These are phyloP conservation scores for Turritopsis dohrnii DNA, from an alignment of 30 jellyfish, hydroid and myxozoan genomes.

Conservation along the genomic window DNA sequence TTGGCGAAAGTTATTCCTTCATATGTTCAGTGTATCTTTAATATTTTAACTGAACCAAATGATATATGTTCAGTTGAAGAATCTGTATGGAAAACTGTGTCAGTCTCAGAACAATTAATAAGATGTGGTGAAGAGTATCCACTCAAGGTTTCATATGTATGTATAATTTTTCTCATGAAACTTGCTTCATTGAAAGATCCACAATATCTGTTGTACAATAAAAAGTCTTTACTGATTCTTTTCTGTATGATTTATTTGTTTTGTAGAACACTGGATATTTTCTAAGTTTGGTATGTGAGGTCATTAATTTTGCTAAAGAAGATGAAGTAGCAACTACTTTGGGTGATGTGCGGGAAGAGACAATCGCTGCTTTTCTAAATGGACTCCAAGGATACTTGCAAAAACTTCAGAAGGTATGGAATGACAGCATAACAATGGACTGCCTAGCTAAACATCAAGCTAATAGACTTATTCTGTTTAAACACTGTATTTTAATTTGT, in stretches of 20 bases:
- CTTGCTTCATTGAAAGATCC: neutral
- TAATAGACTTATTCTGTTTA: too few species aligned
- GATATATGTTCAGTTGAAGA: neutral
- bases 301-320: constrained; percentile 11
- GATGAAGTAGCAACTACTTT: neutral
- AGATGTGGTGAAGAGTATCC: neutral
- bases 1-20: constrained; percentile 2
- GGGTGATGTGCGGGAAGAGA: constrained; percentile 17
- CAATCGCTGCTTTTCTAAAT: neutral
- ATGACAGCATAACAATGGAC: neutral
- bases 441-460: neutral
- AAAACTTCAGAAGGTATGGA: constrained; percentile 21
- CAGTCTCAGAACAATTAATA: neutral
- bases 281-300: constrained; percentile 8
- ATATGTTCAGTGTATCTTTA: constrained; percentile 3
- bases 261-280: constrained; percentile 15
- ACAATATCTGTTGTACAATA: too few species aligned
- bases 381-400: neutral
- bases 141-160: constrained; percentile 1
- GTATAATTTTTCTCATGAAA: neutral
- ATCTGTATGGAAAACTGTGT: neutral
- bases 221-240: too few species aligned
- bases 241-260: neutral
- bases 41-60: neutral
- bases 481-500: too few species aligned